Evolutionary conservation across 2,797 vertebrate genomes (phyloP).

Genomic region (Galagoides demidoff): DNA sequence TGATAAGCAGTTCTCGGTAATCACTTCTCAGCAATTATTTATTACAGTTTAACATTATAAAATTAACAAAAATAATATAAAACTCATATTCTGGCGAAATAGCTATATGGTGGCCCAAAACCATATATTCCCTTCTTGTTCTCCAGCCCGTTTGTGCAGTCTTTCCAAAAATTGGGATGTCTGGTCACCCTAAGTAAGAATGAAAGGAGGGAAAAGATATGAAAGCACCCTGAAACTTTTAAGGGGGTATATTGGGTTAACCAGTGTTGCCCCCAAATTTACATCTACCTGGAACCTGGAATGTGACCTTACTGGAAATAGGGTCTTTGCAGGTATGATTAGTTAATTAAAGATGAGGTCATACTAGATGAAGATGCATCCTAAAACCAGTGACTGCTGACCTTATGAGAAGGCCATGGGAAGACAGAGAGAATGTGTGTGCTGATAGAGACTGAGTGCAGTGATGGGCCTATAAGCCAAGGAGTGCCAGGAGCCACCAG

Average conservation of each 20-base stretch:
- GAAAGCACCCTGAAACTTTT: neutral
- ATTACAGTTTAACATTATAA: too few relatives aligned
- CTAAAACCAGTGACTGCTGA: neutral
- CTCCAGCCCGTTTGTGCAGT: too few relatives aligned
- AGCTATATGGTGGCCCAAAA: too few relatives aligned
- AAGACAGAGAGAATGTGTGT: neutral
- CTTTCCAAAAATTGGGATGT: too few relatives aligned
- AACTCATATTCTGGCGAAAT: too few relatives aligned
- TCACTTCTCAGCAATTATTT: too few relatives aligned
- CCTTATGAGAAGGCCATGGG: neutral
- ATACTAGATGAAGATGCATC: neutral
- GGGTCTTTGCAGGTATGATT: neutral
- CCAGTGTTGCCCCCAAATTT: neutral
- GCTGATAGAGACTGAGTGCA: neutral
- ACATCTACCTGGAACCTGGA: neutral
- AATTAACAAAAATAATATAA: too few relatives aligned
- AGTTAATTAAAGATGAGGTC: neutral
- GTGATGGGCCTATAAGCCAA: neutral
- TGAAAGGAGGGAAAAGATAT: neutral
- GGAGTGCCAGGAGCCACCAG: neutral
- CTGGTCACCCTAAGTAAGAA: too few relatives aligned
- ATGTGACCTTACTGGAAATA: constrained; percentile 5
- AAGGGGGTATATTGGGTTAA: neutral
- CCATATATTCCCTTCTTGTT: too few relatives aligned
- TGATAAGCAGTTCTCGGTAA: too few relatives aligned